Evolutionary conservation across 64 coral and sea anemone genomes (phyloP).

Genomic region (Porites lutea): DNA sequence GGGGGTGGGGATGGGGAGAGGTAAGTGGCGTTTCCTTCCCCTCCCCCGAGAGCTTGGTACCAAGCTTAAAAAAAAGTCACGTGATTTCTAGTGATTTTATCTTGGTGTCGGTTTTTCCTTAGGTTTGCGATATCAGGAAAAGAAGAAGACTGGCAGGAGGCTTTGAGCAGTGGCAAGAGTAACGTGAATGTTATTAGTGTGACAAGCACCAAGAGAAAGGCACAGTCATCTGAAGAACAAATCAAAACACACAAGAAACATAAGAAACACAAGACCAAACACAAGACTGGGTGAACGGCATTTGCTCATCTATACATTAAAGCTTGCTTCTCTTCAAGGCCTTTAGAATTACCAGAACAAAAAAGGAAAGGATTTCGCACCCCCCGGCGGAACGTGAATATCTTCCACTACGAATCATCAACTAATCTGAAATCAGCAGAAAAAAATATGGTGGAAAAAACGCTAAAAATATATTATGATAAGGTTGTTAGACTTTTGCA

Average conservation of each 20-base stretch:
- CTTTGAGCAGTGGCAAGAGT: slow-evolving; percentile 47
- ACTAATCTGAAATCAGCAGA: too few species aligned
- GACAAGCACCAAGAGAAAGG: slow-evolving; percentile 83
- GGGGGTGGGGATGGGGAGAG: too few species aligned
- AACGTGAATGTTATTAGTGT: slow-evolving; percentile 76
- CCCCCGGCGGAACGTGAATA: too few species aligned
- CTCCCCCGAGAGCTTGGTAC: too few species aligned
- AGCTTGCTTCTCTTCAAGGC: background rate
- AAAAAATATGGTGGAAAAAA: too few species aligned
- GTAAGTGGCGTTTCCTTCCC: too few species aligned
- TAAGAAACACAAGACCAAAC: slow-evolving; percentile 48
- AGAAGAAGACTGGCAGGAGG: slow-evolving; percentile 90
- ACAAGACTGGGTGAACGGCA: slow-evolving; percentile 33
- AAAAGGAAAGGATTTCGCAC: background rate
- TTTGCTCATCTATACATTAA: background rate
- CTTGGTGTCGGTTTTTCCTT: background rate
- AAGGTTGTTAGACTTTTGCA: too few species aligned
- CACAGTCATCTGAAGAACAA: slow-evolving; percentile 24
- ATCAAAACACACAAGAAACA: slow-evolving; percentile 49
- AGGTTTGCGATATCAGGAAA: slow-evolving; percentile 95
- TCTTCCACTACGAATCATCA: too few species aligned
- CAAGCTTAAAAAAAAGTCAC: too few species aligned
- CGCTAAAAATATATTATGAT: too few species aligned
- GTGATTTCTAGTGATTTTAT: too few species aligned
- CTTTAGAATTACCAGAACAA: background rate